Conservation (phyloP, 2,888 invertebrate species). For the Chaitophorus viminalis region DNA sequence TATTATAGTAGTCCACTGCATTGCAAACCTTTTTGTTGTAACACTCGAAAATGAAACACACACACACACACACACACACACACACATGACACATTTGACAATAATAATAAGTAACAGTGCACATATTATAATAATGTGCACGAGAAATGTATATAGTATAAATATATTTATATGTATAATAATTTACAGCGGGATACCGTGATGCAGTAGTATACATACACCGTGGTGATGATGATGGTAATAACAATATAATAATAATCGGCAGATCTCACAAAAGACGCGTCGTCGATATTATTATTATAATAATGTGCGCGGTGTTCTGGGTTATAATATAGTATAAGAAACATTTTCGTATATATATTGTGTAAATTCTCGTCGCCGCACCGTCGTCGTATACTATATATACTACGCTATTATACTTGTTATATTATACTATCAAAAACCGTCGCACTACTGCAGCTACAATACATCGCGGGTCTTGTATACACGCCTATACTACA, state of each 20-base stretch:
- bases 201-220: not conserved
- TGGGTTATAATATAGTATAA: not conserved
- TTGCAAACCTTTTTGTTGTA: not conserved
- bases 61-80: not conserved
- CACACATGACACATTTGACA: not conserved
- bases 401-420: no score
- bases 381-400: no score
- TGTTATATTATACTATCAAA: not conserved
- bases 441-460: not conserved
- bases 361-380: not conserved
- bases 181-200: conserved; percentile 25
- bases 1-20: no score
- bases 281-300: conserved; percentile 25
- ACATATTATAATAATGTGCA: no score
- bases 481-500: no score
- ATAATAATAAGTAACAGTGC: not conserved
- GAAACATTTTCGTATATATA: conserved; percentile 5
- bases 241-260: not conserved
- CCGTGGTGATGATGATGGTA: not conserved
- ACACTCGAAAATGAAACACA: not conserved
- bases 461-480: not conserved
- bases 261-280: conserved; percentile 9
- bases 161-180: not conserved
- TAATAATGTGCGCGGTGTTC: not conserved
- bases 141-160: not conserved